Base-by-base conservation (phyloP, 2,113 vertebrate genomes). In the Syngnathus scovelli region DNA sequence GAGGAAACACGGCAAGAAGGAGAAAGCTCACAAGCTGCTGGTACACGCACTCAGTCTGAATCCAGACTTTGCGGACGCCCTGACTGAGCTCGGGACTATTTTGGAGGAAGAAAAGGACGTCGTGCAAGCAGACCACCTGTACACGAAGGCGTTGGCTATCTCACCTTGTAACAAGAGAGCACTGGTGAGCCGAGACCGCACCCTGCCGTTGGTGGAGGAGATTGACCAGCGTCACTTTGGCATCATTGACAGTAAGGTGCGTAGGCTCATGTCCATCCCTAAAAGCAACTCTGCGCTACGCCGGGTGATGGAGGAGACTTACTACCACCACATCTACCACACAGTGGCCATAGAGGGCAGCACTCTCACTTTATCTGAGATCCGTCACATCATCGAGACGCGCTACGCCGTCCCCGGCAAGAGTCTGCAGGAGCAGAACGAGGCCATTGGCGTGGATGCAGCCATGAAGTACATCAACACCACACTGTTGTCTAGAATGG, bases 311-410 rank as follows among this genome's bases (percentile, higher is more conserved):
- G 95, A 98, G 77, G 97, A 99, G 73, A 95, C 95, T 0, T 99
- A 99, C 77, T 99, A 98, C 75, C 96, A 99, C 78, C 96, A 99
- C 86, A 96, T 99, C 80, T 98, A 99, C 87, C 97, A 99, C 91
- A 99, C 96, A 0, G 97, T 99, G 3, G 97, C 97, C 2, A 98
- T 99, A 0, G 97, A 99, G 77, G 97, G 97, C n/a, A 99, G 94
- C 90, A 99, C 97, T 0, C 90, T 99, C 69, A 96, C 95, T 0
- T 88, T 99, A 1, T 94, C 97, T 0, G 97, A 99, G 77, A 99
- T 99, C 66, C 86, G 96, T 10, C 96, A 98, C 90, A 98, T 99
- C 86, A 92, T 99, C 0, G 95, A 99, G 90, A 99, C 96, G 0
- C 90, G 95, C 1, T 98, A 98, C 0, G 95, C 98, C 0, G 96